Conservation (phyloP, 2,113 vertebrate species). For the Piaya cayana region DNA sequence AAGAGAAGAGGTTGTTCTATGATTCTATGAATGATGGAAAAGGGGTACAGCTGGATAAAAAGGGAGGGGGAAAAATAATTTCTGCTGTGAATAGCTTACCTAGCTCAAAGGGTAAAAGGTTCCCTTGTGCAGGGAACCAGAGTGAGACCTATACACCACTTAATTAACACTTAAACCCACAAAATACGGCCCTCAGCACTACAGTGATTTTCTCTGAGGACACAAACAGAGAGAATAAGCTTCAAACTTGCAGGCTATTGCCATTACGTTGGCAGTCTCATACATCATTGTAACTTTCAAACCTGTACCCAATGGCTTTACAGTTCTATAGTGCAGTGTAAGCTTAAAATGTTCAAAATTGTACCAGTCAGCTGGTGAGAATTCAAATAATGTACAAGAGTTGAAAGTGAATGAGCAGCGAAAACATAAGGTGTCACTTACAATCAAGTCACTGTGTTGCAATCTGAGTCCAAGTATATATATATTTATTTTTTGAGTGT, state of each 20-base stretch:
- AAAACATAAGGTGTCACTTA: neutral
- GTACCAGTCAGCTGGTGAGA: conserved; percentile 3
- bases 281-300: conserved; percentile 17
- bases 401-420: conserved; percentile 27
- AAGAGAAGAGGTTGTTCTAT: no score
- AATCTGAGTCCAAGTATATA: neutral
- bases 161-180: conserved; percentile 51
- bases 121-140: conserved; percentile 14
- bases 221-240: neutral
- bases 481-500: neutral
- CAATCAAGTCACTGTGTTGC: neutral
- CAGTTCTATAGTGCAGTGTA: neutral
- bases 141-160: conserved; percentile 1
- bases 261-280: conserved; percentile 25
- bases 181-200: conserved; percentile 6
- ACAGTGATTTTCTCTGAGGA: conserved; percentile 38
- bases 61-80: neutral
- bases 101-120: conserved; percentile 4
- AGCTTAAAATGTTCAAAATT: neutral
- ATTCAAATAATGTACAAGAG: neutral
- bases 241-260: conserved; percentile 19
- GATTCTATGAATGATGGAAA: neutral
- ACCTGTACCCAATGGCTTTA: neutral
- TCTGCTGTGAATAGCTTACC: neutral
- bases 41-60: neutral